Evolutionary conservation across 23 tunicate species (phyloP).

Genomic region (Diplosoma virens): DNA sequence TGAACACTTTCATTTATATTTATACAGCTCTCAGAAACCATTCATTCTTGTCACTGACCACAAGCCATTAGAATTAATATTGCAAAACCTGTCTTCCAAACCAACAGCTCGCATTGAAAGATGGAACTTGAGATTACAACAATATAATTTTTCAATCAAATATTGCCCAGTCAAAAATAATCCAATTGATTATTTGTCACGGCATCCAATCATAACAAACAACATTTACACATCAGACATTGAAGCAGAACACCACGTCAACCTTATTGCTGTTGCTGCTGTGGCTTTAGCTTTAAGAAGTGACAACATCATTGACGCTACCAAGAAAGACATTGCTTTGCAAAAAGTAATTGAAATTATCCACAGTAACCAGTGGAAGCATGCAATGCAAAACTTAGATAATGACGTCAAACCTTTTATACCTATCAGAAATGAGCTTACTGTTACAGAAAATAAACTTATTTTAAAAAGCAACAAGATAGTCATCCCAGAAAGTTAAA

Average conservation of each 20-base stretch:
- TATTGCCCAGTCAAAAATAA: background rate
- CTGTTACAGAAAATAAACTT: background rate
- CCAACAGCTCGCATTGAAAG: background rate
- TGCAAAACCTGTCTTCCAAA: background rate
- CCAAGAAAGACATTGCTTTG: background rate
- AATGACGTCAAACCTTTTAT: background rate
- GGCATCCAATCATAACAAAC: background rate
- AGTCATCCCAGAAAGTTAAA: background rate
- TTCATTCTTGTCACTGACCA: background rate
- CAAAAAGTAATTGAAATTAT: background rate
- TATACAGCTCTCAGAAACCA: background rate
- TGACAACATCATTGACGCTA: background rate
- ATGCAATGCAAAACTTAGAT: background rate
- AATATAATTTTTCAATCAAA: background rate
- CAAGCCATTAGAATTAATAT: background rate
- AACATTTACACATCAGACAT: background rate
- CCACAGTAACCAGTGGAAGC: background rate
- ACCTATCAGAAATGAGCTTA: background rate
- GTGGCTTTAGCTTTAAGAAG: background rate
- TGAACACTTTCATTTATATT: background rate
- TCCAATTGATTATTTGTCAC: background rate
- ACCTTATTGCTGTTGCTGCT: background rate
- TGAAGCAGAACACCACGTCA: background rate
- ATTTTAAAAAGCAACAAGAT: background rate
- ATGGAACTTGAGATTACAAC: background rate